Conservation (phyloP, 2,113 vertebrate genomes). For the Oncorhynchus nerka region DNA sequence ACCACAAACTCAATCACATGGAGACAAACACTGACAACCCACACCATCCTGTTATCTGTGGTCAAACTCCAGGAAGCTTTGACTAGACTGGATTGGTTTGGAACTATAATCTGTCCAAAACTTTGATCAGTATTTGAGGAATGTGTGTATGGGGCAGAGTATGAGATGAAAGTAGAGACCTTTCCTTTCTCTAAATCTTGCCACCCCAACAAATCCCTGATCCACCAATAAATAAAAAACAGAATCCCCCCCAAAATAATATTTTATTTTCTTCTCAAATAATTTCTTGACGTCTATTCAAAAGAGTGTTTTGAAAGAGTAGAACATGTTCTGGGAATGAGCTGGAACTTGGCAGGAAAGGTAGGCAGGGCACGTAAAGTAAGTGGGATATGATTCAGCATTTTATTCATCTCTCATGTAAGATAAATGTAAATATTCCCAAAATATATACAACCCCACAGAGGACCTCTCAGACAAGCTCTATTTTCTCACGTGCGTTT, state of each 20-base stretch:
- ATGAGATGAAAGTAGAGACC: constrained; percentile 51
- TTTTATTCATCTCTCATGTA: constrained; percentile 38
- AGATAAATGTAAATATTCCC: constrained; percentile 18
- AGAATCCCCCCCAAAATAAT: constrained; percentile 18
- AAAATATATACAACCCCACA: neutral
- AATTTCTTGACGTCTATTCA: constrained; percentile 8
- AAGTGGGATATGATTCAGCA: constrained; percentile 22
- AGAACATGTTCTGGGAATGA: constrained; percentile 25
- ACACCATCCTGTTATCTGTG: too few species aligned
- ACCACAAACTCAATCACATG: neutral
- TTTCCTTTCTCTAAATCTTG: constrained; percentile 44
- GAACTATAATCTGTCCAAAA: constrained; percentile 44
- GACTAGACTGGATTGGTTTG: constrained; percentile 30
- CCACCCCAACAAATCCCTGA: constrained; percentile 44
- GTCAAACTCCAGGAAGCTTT: constrained; percentile 24
- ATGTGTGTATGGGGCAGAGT: constrained; percentile 27
- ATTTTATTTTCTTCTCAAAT: neutral
- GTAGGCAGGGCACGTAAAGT: neutral
- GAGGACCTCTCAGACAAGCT: neutral
- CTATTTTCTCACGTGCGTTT: constrained; percentile 28
- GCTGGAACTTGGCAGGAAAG: constrained; percentile 11
- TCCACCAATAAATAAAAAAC: constrained; percentile 48
- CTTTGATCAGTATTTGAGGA: constrained; percentile 41
- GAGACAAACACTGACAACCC: too few species aligned
- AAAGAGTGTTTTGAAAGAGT: constrained; percentile 19